Evolutionary conservation across 2,113 vertebrate species (phyloP).

Genomic region (Salvator merianae): DNA sequence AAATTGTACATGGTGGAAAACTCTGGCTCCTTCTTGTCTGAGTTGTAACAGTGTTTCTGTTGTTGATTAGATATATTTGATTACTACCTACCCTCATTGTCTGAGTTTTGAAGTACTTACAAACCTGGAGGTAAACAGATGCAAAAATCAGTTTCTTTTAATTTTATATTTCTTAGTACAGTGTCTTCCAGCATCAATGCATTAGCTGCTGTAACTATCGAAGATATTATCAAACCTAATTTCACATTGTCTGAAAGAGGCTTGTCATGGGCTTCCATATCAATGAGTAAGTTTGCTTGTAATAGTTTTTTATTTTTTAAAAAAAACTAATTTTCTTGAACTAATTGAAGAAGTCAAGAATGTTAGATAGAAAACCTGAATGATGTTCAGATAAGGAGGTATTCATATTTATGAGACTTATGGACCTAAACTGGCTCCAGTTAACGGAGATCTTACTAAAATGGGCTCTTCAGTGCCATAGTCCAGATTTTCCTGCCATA

Average conservation of each 20-base stretch:
- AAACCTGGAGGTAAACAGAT: neutral
- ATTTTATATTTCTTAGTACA: conserved; percentile 74
- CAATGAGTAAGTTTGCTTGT: conserved; percentile 80
- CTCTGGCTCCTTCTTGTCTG: neutral
- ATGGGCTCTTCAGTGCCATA: too few species aligned
- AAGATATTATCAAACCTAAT: conserved; percentile 81
- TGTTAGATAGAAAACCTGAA: neutral
- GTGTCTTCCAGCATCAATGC: conserved; percentile 93
- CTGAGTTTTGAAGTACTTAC: neutral
- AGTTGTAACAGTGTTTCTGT: neutral
- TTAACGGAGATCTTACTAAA: too few species aligned
- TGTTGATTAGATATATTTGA: neutral
- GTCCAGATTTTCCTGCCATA: too few species aligned
- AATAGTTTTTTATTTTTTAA: conserved; percentile 21
- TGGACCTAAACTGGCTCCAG: too few species aligned
- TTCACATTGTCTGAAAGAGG: conserved; percentile 76
- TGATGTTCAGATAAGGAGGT: neutral
- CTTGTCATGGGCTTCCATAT: conserved; percentile 83
- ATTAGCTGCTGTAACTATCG: conserved; percentile 86
- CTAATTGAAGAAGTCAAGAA: neutral
- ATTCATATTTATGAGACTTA: neutral
- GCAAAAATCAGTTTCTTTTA: neutral
- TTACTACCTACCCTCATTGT: neutral
- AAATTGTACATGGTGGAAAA: neutral
- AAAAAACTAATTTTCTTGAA: neutral